Percentiles rank a stretch among this genome's conserved stretches.
Evolutionary conservation across 1,140 invertebrate genomes (phyloP).

Genomic region (Drosophila punjabiensis): DNA sequence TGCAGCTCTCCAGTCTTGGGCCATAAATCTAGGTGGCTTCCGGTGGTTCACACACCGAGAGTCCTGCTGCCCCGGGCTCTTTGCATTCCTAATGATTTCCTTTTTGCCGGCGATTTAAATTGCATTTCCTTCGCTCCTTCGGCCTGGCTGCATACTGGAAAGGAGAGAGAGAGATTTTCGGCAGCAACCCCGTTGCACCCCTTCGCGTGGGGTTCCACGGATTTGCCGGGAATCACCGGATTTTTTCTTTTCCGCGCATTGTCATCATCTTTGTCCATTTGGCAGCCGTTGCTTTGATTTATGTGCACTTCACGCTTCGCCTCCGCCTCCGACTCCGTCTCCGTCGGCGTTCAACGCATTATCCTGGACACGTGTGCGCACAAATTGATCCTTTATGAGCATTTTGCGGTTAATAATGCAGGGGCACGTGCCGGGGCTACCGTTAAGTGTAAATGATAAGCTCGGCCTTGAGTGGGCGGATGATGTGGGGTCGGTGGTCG

Average conservation of each 20-base stretch:
- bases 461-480: constrained; percentile 32
- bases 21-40: constrained; percentile 39
- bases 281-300: constrained; percentile 72
- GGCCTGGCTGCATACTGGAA: neutral
- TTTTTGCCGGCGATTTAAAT: constrained; percentile 38
- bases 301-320: constrained; percentile 69
- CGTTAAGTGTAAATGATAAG: constrained; percentile 83
- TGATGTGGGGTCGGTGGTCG: neutral
- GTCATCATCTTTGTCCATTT: constrained; percentile 62
- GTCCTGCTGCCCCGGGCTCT: neutral
- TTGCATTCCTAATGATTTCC: constrained; percentile 46
- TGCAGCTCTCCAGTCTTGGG: neutral
- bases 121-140: constrained; percentile 36
- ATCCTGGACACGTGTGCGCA: constrained; percentile 78
- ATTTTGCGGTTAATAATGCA: constrained; percentile 83
- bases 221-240: neutral
- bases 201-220: neutral
- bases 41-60: constrained; percentile 35
- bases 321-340: constrained; percentile 15
- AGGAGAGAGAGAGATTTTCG: neutral
- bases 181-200: neutral
- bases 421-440: constrained; percentile 65
- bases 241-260: constrained; percentile 16
- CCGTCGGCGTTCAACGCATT: constrained; percentile 48
- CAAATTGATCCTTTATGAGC: constrained; percentile 84